phyloP scores from a whole-genome alignment of 2,797 vertebrate genomes.

The Pterois miles region DNA sequence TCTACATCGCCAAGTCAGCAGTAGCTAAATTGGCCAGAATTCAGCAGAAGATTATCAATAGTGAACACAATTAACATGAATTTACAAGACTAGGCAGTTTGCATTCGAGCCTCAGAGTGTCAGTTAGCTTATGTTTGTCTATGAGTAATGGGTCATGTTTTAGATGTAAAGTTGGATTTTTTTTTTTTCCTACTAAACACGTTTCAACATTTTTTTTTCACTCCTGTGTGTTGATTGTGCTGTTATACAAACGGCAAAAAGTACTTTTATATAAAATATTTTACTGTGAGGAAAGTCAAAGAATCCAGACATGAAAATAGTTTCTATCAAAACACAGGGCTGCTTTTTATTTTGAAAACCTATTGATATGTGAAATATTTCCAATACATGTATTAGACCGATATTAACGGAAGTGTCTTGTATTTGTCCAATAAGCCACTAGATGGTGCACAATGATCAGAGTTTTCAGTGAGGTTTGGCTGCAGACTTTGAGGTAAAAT shows the following conservation, averaged over 20 bases:
- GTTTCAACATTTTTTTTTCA: constrained; percentile 51
- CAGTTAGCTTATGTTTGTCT: neutral
- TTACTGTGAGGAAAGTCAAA: constrained; percentile 45
- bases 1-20: constrained; percentile 21
- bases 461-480: neutral
- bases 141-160: constrained; percentile 25
- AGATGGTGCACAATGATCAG: constrained; percentile 41
- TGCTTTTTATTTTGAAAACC: constrained; percentile 48
- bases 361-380: constrained; percentile 23
- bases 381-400: neutral
- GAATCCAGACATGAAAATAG: constrained; percentile 21
- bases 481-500: neutral
- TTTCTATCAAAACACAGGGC: constrained; percentile 40
- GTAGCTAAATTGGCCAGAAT: constrained; percentile 5
- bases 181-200: constrained; percentile 57
- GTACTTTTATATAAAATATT: constrained; percentile 64
- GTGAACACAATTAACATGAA: neutral
- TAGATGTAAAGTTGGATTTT: constrained; percentile 41
- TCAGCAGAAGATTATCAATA: neutral
- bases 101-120: constrained; percentile 9
- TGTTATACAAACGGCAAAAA: constrained; percentile 51
- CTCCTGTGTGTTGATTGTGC: constrained; percentile 65
- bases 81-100: neutral
- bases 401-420: constrained; percentile 8
- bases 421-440: constrained; percentile 24